These are phyloP conservation scores for Anguilla japonica DNA, from an alignment of 2,113 vertebrate genomes.

Conservation along the genomic window DNA sequence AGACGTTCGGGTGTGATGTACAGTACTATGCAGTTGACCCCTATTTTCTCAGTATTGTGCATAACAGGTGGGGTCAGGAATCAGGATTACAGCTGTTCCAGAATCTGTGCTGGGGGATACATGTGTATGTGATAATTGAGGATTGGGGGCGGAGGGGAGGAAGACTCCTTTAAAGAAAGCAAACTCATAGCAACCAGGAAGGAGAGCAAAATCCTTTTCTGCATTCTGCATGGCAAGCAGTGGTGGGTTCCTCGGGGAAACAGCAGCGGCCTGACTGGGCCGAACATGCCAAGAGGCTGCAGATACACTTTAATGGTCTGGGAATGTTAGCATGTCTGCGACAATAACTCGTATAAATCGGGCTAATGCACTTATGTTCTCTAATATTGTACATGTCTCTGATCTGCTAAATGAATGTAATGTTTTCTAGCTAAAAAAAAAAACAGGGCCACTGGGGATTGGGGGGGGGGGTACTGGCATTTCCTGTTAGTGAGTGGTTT, in stretches of 20 bases:
- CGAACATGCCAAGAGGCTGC: too few relatives aligned
- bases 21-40: too few relatives aligned
- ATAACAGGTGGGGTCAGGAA: too few relatives aligned
- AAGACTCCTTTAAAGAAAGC: neutral
- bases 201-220: constrained; percentile 10
- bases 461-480: constrained; percentile 42
- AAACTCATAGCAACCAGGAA: neutral
- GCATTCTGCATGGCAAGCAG: too few relatives aligned
- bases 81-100: too few relatives aligned
- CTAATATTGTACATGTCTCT: too few relatives aligned
- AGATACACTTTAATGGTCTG: too few relatives aligned
- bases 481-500: constrained; percentile 55
- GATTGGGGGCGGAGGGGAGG: neutral
- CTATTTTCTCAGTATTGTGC: too few relatives aligned
- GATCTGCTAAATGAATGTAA: too few relatives aligned
- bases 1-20: too few relatives aligned
- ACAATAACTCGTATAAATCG: neutral
- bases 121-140: neutral
- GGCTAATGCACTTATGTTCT: too few relatives aligned
- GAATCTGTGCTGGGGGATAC: too few relatives aligned
- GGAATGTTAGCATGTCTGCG: constrained; percentile 7
- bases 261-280: constrained; percentile 27
- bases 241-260: constrained; percentile 36
- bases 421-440: neutral
- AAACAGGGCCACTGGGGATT: constrained; percentile 41